Base-by-base conservation (phyloP, 1,140 invertebrate species). In the Samia ricini region DNA sequence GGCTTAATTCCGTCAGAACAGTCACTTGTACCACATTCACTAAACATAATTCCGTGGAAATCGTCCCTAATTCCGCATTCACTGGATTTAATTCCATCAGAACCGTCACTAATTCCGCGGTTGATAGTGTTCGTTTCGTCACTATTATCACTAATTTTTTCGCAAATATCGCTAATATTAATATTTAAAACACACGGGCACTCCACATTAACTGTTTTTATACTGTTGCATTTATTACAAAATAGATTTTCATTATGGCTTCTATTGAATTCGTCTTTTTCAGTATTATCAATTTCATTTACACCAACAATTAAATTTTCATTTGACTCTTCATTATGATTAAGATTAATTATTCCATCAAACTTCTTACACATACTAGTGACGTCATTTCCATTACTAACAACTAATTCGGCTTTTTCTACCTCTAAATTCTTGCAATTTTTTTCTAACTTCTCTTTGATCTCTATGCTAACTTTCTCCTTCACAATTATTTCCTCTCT, bases 191-290 rank as follows among this genome's bases (percentile, higher is more conserved):
- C 33, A 4, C 33, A 42, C 33, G 33, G 33, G 4, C 33, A 42
- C 33, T 42, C 33, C 4, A 42, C 33, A 42, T 42, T 42, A 12
- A 42, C 33, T 42, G 33, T 42, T 24, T 64, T 63, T 4, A 36
- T 24, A 42, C 57, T 68, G 24, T 51, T 60, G 58, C 62, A 74
- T 19, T 59, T 68, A 54, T 71, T 61, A 36, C 66, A 66, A 56
- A 19, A 63, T 15, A 42, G n/a, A 42, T 42, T 42, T 15, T 42
- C 33, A 4, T 42, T 15, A 15, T 42, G 33, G 7, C 33, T 42
- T 42, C 12, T 12, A 42, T 42, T 15, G n/a, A 42, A 2, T 42
- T 42, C 12, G 1, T 42, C 33, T 15, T 8, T 42, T 15, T 42
- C 33, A 7, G 8, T 26, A 26, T 42, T 42, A 15, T 42, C 33